Conservation (phyloP, 2,888 invertebrate genomes). For the Acleris cristana region DNA sequence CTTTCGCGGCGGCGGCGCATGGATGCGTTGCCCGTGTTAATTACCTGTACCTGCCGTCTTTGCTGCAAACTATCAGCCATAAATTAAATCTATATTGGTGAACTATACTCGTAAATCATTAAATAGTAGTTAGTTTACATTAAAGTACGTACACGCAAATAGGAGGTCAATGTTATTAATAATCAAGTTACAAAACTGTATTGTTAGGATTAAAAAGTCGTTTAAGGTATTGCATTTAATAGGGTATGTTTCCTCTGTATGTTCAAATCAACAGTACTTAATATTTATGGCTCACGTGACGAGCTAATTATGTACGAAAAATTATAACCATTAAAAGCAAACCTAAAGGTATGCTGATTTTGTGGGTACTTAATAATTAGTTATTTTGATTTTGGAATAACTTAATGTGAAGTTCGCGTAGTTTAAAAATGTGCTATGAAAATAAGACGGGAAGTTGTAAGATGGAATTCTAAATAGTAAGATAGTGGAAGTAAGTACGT, state of each 20-base stretch:
- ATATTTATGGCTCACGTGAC: background rate
- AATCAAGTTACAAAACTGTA: constrained; percentile 20
- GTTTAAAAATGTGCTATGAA: constrained; percentile 21
- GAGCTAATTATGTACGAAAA: background rate
- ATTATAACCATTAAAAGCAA: background rate
- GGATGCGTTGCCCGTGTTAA: constrained; percentile 19
- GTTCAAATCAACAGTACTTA: background rate
- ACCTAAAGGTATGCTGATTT: no score
- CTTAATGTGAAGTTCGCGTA: constrained; percentile 8
- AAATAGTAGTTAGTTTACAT: constrained; percentile 18
- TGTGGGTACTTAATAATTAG: no score
- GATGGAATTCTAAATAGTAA: constrained; percentile 42
- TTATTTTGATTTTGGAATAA: background rate
- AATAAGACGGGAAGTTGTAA: constrained; percentile 22
- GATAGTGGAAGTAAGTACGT: constrained; percentile 32
- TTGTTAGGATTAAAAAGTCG: constrained; percentile 11
- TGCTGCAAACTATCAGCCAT: constrained; percentile 29
- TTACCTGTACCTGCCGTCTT: constrained; percentile 26
- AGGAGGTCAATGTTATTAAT: constrained; percentile 30
- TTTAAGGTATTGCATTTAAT: constrained; percentile 27
- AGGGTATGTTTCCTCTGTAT: background rate
- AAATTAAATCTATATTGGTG: constrained; percentile 30
- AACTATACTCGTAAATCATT: constrained; percentile 21
- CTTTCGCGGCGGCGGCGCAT: constrained; percentile 35
- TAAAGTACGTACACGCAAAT: constrained; percentile 7